Conservation (phyloP, 2,888 invertebrate genomes). For the Eupithecia abbreviata region DNA sequence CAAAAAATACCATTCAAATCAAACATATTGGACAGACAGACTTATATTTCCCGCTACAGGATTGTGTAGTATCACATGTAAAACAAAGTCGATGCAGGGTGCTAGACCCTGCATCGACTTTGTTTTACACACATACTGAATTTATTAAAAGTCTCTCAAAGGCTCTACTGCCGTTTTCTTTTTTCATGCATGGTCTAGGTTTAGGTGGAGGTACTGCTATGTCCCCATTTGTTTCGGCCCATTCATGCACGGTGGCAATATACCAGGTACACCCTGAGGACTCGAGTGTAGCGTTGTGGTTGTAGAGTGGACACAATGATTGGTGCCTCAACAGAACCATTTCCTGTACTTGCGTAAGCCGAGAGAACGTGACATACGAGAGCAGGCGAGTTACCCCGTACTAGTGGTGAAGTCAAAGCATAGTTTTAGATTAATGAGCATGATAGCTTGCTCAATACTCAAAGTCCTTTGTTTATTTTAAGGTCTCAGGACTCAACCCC, state of each 20-base stretch:
- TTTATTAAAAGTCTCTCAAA: neutral
- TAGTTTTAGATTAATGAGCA: neutral
- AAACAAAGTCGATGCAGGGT: too few species aligned
- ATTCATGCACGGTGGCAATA: too few species aligned
- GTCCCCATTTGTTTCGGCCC: too few species aligned
- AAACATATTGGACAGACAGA: neutral
- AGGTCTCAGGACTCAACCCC: neutral
- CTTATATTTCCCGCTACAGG: neutral
- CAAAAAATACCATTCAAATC: neutral
- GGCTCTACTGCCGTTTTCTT: neutral
- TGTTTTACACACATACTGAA: too few species aligned
- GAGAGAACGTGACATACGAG: slow-evolving; percentile 39
- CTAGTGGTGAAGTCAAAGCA: neutral
- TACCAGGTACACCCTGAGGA: neutral
- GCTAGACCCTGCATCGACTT: too few species aligned
- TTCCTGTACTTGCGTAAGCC: slow-evolving; percentile 37
- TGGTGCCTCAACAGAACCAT: slow-evolving; percentile 22
- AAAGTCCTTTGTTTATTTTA: neutral
- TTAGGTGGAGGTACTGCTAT: too few species aligned
- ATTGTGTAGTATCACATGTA: neutral
- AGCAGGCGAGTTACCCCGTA: slow-evolving; percentile 12
- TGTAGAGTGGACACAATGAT: slow-evolving; percentile 10
- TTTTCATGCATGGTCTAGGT: too few species aligned
- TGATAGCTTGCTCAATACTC: neutral
- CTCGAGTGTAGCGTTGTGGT: slow-evolving; percentile 10